Percentiles rank a stretch among this genome's conserved stretches.
These are phyloP conservation scores for Sylvia borin DNA, from an alignment of 2,797 vertebrate species.

Conservation along the genomic window DNA sequence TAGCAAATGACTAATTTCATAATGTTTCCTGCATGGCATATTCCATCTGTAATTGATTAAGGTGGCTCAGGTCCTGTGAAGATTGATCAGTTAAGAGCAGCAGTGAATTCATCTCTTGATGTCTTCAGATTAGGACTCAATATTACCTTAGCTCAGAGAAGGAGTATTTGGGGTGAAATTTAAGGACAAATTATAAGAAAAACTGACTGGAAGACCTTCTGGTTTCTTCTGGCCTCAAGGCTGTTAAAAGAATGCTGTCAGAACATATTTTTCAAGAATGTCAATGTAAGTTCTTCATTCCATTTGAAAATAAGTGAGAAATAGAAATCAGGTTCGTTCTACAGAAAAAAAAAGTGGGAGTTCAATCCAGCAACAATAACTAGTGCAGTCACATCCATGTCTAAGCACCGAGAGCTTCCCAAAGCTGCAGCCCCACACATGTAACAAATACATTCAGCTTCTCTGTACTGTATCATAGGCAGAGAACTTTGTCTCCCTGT, in stretches of 20 bases:
- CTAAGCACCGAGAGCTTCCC: background rate
- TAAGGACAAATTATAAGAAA: background rate
- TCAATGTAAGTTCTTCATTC: background rate
- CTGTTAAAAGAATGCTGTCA: background rate
- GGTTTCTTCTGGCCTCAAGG: background rate
- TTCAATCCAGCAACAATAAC: background rate
- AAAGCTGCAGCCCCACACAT: background rate
- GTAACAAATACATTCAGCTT: background rate
- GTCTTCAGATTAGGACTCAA: background rate
- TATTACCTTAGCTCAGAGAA: background rate
- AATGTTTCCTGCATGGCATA: background rate
- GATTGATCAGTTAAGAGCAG: background rate
- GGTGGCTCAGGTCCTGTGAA: background rate
- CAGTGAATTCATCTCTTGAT: background rate
- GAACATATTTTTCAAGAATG: background rate
- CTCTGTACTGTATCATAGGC: background rate
- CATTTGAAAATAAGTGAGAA: background rate
- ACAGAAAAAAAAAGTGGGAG: background rate
- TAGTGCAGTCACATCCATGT: background rate
- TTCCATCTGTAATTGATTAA: slow-evolving; percentile 33
- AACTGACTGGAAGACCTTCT: background rate
- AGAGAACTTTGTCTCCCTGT: background rate
- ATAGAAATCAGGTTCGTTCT: background rate
- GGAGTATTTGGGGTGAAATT: background rate
- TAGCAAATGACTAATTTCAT: background rate